These are phyloP conservation scores for Colinus virginianus DNA, from an alignment of 2,113 vertebrate species.

Conservation along the genomic window DNA sequence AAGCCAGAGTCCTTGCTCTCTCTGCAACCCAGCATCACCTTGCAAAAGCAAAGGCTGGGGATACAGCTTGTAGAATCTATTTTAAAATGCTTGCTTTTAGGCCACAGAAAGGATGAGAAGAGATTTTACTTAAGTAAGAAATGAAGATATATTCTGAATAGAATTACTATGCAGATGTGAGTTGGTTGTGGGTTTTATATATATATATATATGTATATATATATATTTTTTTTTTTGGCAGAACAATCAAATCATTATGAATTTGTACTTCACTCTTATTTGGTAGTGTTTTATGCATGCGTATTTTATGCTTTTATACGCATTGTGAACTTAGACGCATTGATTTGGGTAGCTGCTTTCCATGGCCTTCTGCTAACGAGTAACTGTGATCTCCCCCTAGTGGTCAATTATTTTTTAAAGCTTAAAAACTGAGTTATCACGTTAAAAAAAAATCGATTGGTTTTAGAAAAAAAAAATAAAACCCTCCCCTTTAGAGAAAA, in stretches of 20 bases:
- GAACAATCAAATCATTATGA: background rate
- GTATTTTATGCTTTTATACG: background rate
- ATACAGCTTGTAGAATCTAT: background rate
- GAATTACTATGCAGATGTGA: too few relatives aligned
- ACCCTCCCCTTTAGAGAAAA: background rate
- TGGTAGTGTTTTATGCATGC: background rate
- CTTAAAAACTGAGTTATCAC: background rate
- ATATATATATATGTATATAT: too few relatives aligned
- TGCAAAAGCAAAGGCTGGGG: background rate
- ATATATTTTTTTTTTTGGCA: background rate
- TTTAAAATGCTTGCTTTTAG: background rate
- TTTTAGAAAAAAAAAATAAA: background rate
- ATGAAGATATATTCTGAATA: background rate
- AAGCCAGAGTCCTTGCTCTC: background rate
- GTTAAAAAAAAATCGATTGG: background rate
- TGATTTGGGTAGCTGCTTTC: background rate
- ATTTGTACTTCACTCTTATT: background rate
- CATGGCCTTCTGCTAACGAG: background rate
- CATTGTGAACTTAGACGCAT: background rate
- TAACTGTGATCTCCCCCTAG: constrained; percentile 29
- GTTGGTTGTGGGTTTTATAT: background rate
- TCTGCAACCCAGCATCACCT: background rate
- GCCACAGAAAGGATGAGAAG: background rate
- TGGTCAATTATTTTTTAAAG: background rate
- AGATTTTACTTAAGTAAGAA: background rate